Evolutionary conservation across 2,888 invertebrate genomes (phyloP).

Genomic region (Schizaphis graminum): DNA sequence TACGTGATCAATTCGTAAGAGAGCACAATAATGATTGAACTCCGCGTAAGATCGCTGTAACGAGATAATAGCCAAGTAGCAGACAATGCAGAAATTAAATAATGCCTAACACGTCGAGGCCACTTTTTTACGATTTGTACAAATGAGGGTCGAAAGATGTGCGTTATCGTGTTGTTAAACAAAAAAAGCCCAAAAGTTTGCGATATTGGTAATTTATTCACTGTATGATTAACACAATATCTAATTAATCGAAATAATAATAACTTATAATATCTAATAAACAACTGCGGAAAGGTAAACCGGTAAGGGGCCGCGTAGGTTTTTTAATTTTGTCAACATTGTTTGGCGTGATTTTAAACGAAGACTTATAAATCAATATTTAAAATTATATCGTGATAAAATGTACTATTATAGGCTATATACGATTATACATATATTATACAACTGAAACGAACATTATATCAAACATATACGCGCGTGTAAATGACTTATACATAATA

Average conservation of each 20-base stretch:
- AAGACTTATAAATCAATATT: neutral
- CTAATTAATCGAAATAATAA: too few relatives aligned
- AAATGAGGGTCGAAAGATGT: neutral
- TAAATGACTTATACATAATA: neutral
- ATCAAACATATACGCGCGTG: neutral
- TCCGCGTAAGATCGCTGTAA: neutral
- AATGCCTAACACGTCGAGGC: neutral
- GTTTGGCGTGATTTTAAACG: neutral
- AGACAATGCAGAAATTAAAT: neutral
- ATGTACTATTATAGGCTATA: neutral
- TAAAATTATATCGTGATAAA: neutral
- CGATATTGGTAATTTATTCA: too few relatives aligned
- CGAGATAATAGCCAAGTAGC: neutral
- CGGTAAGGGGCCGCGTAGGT: too few relatives aligned
- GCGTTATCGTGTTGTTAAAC: neutral
- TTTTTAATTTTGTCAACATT: too few relatives aligned
- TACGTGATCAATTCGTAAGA: neutral
- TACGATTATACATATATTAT: neutral
- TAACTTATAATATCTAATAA: too few relatives aligned
- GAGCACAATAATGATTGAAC: neutral
- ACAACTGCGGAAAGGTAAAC: too few relatives aligned
- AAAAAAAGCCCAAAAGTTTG: neutral
- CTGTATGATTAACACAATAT: too few relatives aligned
- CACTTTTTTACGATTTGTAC: neutral
- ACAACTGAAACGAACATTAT: neutral